A percentile compares a stretch with the other conserved stretches of the same genome.
These are phyloP conservation scores for Vombatus ursinus DNA, from an alignment of 2,113 vertebrate genomes.

Conservation along the genomic window DNA sequence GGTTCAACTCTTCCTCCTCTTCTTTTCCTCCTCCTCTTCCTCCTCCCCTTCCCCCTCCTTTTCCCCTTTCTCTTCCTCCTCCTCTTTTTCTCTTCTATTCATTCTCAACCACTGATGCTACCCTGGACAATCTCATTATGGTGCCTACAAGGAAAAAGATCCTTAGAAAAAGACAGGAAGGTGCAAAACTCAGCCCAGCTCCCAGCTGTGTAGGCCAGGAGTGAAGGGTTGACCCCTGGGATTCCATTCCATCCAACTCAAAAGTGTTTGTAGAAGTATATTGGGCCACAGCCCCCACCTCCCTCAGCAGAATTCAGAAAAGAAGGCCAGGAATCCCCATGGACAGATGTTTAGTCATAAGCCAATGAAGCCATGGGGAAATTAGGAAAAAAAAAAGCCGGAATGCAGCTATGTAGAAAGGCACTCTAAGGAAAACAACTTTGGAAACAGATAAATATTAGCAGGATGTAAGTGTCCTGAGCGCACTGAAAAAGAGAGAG, in stretches of 20 bases:
- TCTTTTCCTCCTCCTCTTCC: too few species aligned
- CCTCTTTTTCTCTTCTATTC: not conserved
- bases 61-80: too few species aligned
- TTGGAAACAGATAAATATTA: not conserved
- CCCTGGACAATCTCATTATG: not conserved
- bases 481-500: not conserved
- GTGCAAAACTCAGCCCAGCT: not conserved
- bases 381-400: fast-evolving
- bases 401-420: not conserved
- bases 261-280: not conserved
- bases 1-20: too few species aligned
- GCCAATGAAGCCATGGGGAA: not conserved
- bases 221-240: not conserved
- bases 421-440: not conserved
- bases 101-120: not conserved
- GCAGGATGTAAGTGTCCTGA: not conserved
- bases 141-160: not conserved
- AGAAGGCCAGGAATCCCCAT: not conserved
- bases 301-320: not conserved
- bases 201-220: not conserved
- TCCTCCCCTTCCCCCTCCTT: too few species aligned
- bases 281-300: not conserved
- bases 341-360: not conserved
- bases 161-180: not conserved
- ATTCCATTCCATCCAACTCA: not conserved